These are phyloP conservation scores for Plebejus melissa DNA, from an alignment of 2,888 invertebrate genomes.

Conservation along the genomic window DNA sequence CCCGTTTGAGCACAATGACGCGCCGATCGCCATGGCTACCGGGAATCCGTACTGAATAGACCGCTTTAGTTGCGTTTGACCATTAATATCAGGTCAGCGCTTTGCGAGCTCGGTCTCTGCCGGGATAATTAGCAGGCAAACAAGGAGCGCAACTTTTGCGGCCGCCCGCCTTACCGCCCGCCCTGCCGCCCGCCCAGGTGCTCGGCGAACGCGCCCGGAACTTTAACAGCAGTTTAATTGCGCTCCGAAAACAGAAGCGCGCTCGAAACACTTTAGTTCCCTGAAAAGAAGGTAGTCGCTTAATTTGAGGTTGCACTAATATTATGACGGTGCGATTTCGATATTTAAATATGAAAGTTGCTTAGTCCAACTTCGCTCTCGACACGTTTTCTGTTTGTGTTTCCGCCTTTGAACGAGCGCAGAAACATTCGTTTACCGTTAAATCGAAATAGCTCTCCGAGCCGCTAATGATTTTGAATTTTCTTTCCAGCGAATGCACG, in stretches of 20 bases:
- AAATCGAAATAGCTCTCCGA: neutral
- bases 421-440: neutral
- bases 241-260: slow-evolving; percentile 73
- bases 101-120: slow-evolving; percentile 63
- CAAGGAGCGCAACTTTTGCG: slow-evolving; percentile 70
- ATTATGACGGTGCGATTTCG: slow-evolving; percentile 23
- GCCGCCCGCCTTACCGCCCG: slow-evolving; percentile 42
- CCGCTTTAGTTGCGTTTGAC: slow-evolving; percentile 68
- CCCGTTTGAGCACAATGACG: slow-evolving; percentile 71
- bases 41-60: slow-evolving; percentile 61
- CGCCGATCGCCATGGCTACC: slow-evolving; percentile 71
- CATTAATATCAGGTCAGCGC: slow-evolving; percentile 66
- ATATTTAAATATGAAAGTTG: slow-evolving; percentile 27
- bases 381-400: slow-evolving; percentile 14
- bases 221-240: slow-evolving; percentile 78
- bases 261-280: slow-evolving; percentile 70
- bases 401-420: slow-evolving; percentile 9
- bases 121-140: slow-evolving; percentile 77
- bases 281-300: slow-evolving; percentile 68
- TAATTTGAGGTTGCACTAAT: slow-evolving; percentile 41
- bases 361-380: slow-evolving; percentile 1
- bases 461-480: slow-evolving; percentile 16
- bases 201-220: slow-evolving; percentile 72
- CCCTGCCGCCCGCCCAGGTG: slow-evolving; percentile 60
- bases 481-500: slow-evolving; percentile 1